Evolutionary conservation across 2,888 invertebrate species (phyloP).

Genomic region (Argyresthia goedartella): DNA sequence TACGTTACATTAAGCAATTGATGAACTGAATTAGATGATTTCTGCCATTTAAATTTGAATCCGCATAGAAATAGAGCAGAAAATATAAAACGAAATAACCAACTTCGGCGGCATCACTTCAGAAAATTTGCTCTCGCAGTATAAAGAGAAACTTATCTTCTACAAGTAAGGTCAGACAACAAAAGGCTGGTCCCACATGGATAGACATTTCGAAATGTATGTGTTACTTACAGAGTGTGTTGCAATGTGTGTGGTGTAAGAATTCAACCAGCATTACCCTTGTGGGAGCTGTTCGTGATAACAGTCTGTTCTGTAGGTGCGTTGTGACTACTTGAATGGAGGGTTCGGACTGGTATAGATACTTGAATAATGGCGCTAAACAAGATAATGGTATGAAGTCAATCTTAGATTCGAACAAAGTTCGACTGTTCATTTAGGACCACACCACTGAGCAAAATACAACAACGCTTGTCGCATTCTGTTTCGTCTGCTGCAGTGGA

Average conservation of each 20-base stretch:
- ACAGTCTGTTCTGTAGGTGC: not conserved
- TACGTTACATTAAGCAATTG: too few species aligned
- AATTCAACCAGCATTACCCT: conserved; percentile 2
- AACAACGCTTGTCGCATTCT: too few species aligned
- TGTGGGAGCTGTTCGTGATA: conserved; percentile 1
- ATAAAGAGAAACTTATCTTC: conserved; percentile 1
- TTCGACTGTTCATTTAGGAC: too few species aligned
- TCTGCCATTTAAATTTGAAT: too few species aligned
- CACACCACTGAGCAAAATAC: too few species aligned
- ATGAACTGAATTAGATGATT: too few species aligned
- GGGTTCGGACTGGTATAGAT: not conserved
- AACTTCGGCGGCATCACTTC: not conserved
- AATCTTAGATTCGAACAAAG: too few species aligned
- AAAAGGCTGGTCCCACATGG: not conserved
- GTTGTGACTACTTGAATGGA: not conserved
- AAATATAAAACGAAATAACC: too few species aligned
- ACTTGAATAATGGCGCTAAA: too few species aligned
- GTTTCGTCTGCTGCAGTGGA: too few species aligned
- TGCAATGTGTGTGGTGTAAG: not conserved
- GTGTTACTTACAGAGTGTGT: not conserved
- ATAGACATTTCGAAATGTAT: not conserved
- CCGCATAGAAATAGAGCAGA: too few species aligned
- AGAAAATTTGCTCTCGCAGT: not conserved
- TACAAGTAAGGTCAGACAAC: conserved; percentile 2
- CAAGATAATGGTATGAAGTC: too few species aligned